Evolutionary conservation across 2,113 vertebrate species (phyloP).

Genomic region (Gyps fulvus): DNA sequence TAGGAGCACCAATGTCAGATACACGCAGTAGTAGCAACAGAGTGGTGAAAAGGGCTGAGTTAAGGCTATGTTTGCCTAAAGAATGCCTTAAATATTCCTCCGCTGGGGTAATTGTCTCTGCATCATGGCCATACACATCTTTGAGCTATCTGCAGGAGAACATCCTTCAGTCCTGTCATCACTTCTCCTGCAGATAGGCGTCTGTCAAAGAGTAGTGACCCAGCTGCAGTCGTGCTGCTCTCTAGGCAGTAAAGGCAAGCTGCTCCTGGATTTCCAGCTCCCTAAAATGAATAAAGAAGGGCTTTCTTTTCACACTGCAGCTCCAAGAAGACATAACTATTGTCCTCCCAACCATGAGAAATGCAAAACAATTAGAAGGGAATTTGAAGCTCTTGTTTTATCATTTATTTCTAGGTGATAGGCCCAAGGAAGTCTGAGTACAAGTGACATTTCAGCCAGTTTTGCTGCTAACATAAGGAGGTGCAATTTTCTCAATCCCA

Average conservation of each 20-base stretch:
- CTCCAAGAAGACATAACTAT: neutral
- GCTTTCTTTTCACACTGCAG: neutral
- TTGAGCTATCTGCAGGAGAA: neutral
- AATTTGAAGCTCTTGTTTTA: neutral
- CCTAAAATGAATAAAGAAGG: neutral
- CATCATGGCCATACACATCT: no score
- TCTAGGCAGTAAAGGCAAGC: neutral
- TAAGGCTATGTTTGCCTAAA: neutral
- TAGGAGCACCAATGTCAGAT: neutral
- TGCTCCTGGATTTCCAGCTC: neutral
- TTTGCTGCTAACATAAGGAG: neutral
- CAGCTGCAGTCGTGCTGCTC: rapidly evolving
- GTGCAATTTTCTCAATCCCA: neutral
- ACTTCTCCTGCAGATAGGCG: neutral
- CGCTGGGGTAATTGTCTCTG: neutral
- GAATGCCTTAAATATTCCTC: neutral
- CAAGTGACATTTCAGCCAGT: neutral
- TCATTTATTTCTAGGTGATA: neutral
- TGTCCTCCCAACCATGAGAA: neutral
- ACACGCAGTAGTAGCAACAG: neutral
- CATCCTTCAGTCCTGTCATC: neutral
- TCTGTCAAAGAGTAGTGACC: neutral
- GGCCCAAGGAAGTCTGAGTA: neutral
- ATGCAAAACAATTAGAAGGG: neutral
- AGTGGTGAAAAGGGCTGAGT: neutral